A percentile compares a stretch with the other conserved stretches of the same genome.
phyloP scores from a whole-genome alignment of 2,113 vertebrate species.

The Dinomys branickii region DNA sequence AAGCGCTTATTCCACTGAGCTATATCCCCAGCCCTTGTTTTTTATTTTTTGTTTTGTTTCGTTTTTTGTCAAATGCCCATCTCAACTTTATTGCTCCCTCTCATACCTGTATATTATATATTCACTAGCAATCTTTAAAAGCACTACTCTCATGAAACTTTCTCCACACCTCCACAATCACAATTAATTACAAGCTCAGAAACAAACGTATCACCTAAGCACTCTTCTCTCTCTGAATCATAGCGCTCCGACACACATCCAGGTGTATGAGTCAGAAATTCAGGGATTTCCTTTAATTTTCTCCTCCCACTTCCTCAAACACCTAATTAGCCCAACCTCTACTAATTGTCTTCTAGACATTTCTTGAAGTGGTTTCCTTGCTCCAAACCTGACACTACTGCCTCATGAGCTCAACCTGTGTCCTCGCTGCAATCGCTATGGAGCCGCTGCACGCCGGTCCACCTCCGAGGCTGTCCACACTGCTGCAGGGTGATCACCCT shows the following conservation, averaged over 20 bases:
- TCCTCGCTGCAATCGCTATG: not conserved
- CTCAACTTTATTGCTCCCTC: not conserved
- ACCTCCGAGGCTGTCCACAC: not conserved
- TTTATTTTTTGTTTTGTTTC: not conserved
- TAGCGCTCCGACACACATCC: not conserved
- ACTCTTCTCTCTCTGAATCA: not conserved
- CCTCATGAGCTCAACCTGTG: not conserved
- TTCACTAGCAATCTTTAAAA: not conserved
- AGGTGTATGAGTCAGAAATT: not conserved
- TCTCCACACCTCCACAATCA: not conserved
- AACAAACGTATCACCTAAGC: not conserved
- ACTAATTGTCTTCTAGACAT: not conserved
- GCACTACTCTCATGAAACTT: not conserved
- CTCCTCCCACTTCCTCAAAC: not conserved
- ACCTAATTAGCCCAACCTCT: not conserved
- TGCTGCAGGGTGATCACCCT: not conserved
- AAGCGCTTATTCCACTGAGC: too few species aligned
- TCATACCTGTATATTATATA: too few species aligned
- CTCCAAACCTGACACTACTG: not conserved
- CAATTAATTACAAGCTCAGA: conserved; percentile 12
- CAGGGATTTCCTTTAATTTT: not conserved
- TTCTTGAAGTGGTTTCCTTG: conserved; percentile 24
- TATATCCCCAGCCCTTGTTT: too few species aligned
- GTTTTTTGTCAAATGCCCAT: not conserved
- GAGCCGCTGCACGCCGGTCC: accelerated